A percentile compares a stretch with the other conserved stretches of the same genome.
phyloP scores from a whole-genome alignment of 2,113 vertebrate genomes.

The Chionodraco myersi region DNA sequence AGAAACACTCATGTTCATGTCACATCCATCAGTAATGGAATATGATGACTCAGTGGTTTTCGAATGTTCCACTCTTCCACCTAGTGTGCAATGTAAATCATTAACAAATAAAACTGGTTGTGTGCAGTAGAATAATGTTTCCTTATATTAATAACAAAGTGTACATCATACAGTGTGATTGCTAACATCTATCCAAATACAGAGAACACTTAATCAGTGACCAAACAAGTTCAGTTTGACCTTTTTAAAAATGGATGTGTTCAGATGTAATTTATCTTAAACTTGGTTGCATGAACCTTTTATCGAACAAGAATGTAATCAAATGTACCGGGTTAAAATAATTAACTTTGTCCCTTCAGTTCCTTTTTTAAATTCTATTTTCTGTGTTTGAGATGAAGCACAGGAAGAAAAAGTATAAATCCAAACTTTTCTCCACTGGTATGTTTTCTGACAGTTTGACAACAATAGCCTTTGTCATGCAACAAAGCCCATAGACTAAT shows the following conservation, averaged over 20 bases:
- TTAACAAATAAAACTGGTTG: constrained; percentile 34
- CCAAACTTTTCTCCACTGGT: background rate
- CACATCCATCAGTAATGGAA: background rate
- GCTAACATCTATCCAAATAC: background rate
- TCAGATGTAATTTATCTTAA: background rate
- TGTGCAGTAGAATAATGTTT: constrained; percentile 13
- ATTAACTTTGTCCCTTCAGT: background rate
- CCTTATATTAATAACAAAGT: background rate
- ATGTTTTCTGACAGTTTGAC: background rate
- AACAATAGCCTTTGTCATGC: background rate
- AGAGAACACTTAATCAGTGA: background rate
- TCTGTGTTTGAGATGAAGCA: background rate
- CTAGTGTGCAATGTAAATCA: constrained; percentile 49
- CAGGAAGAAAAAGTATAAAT: background rate
- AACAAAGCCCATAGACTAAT: background rate
- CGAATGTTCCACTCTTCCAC: constrained; percentile 38
- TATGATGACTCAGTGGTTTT: constrained; percentile 46
- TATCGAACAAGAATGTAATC: background rate
- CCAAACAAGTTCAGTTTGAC: no score
- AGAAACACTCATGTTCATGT: constrained; percentile 12
- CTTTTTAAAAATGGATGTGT: background rate
- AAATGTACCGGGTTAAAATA: background rate
- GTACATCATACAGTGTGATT: background rate
- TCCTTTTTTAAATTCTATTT: background rate
- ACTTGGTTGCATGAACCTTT: background rate